These are phyloP conservation scores for Ictalurus punctatus DNA, from an alignment of 2,113 vertebrate species.

Conservation along the genomic window DNA sequence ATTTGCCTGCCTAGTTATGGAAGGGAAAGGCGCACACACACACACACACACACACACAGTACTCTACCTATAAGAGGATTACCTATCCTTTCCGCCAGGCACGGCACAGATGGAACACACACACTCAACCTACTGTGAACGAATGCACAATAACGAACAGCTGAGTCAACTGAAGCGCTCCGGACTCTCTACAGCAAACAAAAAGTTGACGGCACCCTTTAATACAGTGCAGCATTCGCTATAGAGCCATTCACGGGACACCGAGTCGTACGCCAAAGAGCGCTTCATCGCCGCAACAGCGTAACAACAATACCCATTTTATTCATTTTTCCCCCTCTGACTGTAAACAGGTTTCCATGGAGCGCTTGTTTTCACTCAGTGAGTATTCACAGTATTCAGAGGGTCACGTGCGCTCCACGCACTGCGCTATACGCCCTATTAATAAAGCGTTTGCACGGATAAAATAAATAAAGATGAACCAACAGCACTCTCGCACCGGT, in stretches of 20 bases:
- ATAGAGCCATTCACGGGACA: neutral
- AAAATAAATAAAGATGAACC: neutral
- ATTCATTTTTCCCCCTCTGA: neutral
- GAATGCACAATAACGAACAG: slow-evolving; percentile 29
- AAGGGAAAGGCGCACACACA: slow-evolving; percentile 21
- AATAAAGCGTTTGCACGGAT: neutral
- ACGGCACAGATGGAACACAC: slow-evolving; percentile 66
- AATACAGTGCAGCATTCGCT: neutral
- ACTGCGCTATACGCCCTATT: neutral
- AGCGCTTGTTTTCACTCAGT: slow-evolving; percentile 16
- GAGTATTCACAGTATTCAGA: neutral
- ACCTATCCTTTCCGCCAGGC: slow-evolving; percentile 60
- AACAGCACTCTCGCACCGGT: neutral
- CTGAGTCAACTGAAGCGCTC: slow-evolving; percentile 36
- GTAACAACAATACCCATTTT: neutral
- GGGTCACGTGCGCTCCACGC: neutral
- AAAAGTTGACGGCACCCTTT: neutral
- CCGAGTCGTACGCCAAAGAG: neutral
- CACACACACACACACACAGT: slow-evolving; percentile 55
- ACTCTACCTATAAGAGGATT: slow-evolving; percentile 70
- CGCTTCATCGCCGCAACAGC: neutral
- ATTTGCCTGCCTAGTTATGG: slow-evolving; percentile 38
- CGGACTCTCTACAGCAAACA: neutral
- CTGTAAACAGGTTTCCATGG: neutral
- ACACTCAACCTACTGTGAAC: slow-evolving; percentile 49